These are phyloP conservation scores for Microcebus lehilahytsara DNA, from an alignment of 2,113 vertebrate species.

Conservation along the genomic window DNA sequence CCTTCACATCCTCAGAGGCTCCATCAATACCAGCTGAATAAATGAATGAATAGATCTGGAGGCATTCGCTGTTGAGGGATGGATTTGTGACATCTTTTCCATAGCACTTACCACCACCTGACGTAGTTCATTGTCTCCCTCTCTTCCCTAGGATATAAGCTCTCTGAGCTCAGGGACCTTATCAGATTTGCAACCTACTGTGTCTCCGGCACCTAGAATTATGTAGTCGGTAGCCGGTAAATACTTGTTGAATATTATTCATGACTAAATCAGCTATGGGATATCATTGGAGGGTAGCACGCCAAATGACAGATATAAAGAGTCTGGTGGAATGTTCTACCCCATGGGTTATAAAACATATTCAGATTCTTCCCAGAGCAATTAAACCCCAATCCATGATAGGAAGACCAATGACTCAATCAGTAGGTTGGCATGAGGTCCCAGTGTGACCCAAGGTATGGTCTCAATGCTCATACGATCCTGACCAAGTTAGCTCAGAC, in stretches of 20 bases:
- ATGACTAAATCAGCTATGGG: neutral
- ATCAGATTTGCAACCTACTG: neutral
- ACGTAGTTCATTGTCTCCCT: neutral
- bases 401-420: neutral
- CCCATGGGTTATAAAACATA: neutral
- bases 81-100: neutral
- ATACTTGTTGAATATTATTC: neutral
- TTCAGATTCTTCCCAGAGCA: neutral
- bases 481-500: neutral
- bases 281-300: neutral
- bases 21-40: constrained; percentile 6
- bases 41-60: neutral
- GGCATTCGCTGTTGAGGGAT: neutral
- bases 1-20: neutral
- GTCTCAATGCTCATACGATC: neutral
- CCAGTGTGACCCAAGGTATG: neutral
- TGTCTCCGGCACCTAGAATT: neutral
- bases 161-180: neutral
- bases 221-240: neutral
- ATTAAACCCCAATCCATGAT: neutral
- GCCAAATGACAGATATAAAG: neutral
- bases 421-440: neutral
- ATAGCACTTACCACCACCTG: neutral
- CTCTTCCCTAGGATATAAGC: constrained; percentile 14
- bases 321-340: neutral